phyloP scores from a whole-genome alignment of 2,888 invertebrate species.

The Eutolmus rufibarbis region DNA sequence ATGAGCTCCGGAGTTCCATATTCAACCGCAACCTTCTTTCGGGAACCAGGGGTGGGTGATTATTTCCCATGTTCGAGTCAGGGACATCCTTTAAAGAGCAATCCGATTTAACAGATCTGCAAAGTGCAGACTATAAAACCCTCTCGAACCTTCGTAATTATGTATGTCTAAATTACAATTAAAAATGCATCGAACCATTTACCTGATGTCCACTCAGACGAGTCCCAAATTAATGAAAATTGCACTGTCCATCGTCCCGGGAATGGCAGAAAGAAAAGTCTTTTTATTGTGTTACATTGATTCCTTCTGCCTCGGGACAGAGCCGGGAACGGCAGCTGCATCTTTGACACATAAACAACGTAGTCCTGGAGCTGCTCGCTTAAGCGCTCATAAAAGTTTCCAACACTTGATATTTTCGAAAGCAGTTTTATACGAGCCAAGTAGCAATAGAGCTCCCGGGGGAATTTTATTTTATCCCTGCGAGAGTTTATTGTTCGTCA shows the following conservation, averaged over 20 bases:
- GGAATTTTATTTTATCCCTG: not conserved
- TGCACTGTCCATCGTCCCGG: not conserved
- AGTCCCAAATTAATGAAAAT: not conserved
- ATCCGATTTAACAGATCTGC: not conserved
- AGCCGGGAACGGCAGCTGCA: not conserved
- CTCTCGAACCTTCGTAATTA: not conserved
- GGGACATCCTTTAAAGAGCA: not conserved
- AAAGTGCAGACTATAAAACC: not conserved
- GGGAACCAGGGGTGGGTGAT: not conserved
- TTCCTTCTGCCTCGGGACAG: not conserved
- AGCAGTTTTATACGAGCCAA: not conserved
- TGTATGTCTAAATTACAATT: not conserved
- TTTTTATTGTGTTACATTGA: not conserved
- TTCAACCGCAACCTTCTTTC: not conserved
- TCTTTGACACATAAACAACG: not conserved
- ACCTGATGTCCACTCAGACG: not conserved
- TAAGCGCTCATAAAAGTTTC: not conserved
- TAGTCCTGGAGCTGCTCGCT: not conserved
- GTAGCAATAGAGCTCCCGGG: not conserved
- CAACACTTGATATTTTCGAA: not conserved
- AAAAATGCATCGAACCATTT: not conserved
- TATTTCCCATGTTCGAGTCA: not conserved
- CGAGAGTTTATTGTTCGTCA: slow-evolving; percentile 7
- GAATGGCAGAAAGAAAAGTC: not conserved
- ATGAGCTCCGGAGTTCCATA: not conserved